Percentiles rank a stretch among this genome's conserved stretches.
Conservation (phyloP, 2,113 vertebrate species). For the Laticauda colubrina region DNA sequence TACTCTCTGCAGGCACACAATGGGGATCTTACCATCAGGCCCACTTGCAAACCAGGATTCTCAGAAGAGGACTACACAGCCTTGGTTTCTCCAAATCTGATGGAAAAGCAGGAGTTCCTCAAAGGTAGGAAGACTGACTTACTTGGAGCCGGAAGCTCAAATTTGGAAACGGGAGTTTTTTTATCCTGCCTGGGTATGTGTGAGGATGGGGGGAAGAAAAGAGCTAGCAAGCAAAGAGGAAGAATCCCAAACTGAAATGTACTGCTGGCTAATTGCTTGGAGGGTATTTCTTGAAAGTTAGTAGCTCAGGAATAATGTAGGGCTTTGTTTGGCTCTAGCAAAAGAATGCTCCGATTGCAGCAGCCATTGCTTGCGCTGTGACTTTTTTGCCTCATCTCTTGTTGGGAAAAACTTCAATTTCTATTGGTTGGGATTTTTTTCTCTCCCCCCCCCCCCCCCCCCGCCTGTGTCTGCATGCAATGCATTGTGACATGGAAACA, state of each 20-base stretch:
- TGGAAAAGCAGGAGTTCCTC: conserved; percentile 77
- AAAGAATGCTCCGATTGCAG: neutral
- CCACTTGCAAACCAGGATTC: conserved; percentile 75
- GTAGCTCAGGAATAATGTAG: conserved; percentile 45
- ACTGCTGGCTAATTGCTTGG: conserved; percentile 46
- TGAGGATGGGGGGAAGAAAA: neutral
- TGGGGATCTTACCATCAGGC: conserved; percentile 71
- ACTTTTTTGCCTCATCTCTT: conserved; percentile 39
- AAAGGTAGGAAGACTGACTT: conserved; percentile 70
- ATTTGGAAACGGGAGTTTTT: neutral
- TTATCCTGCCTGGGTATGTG: neutral
- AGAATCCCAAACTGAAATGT: neutral
- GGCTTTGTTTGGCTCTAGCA: conserved; percentile 47
- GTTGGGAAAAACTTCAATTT: conserved; percentile 44
- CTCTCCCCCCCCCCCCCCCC: too few species aligned
- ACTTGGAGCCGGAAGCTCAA: conserved; percentile 40
- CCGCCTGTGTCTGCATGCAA: neutral
- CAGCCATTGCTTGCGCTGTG: too few species aligned
- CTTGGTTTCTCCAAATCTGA: conserved; percentile 67
- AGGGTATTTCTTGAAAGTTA: conserved; percentile 34
- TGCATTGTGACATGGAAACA: conserved; percentile 60
- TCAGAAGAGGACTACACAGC: conserved; percentile 74
- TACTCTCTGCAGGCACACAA: conserved; percentile 62
- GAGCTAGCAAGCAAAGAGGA: neutral
- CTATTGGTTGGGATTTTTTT: conserved; percentile 26